phyloP scores from a whole-genome alignment of 23 tunicate genomes.

The Ciona savignyi region DNA sequence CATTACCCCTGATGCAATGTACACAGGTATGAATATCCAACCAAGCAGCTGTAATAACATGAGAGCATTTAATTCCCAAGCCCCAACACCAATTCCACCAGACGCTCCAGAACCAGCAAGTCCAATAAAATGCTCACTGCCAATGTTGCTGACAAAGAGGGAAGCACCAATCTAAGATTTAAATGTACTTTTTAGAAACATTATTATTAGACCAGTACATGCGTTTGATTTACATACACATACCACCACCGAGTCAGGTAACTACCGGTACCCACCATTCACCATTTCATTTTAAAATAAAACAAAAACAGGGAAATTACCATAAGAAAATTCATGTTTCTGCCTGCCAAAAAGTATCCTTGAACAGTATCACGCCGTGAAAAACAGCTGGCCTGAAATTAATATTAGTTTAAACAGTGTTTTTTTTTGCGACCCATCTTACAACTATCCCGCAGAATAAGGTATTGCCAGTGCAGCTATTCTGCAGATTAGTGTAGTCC shows the following conservation, averaged over 20 bases:
- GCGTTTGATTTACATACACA: too few relatives aligned
- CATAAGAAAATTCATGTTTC: constrained; percentile 62
- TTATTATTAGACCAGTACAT: too few relatives aligned
- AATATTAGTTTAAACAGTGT: too few relatives aligned
- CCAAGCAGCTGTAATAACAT: constrained; percentile 69
- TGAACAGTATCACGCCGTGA: constrained; percentile 71
- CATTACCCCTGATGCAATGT: constrained; percentile 93
- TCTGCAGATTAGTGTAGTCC: too few relatives aligned
- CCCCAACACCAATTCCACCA: constrained; percentile 72
- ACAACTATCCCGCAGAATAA: too few relatives aligned
- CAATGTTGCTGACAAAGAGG: constrained; percentile 68
- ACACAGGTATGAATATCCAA: constrained; percentile 69
- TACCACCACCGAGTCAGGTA: too few relatives aligned
- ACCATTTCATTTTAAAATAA: too few relatives aligned
- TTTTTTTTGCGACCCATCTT: too few relatives aligned
- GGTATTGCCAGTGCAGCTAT: too few relatives aligned
- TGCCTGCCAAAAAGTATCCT: constrained; percentile 87
- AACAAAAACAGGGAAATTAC: constrained; percentile 22
- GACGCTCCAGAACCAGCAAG: constrained; percentile 87
- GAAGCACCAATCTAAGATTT: constrained; percentile 53
- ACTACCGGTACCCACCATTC: too few relatives aligned
- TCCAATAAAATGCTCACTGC: constrained; percentile 77
- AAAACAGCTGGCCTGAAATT: constrained; percentile 54
- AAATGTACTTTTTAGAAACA: too few relatives aligned
- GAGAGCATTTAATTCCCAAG: constrained; percentile 75